Evolutionary conservation across 2,797 vertebrate species (phyloP).

Genomic region (Centroberyx gerrardi): DNA sequence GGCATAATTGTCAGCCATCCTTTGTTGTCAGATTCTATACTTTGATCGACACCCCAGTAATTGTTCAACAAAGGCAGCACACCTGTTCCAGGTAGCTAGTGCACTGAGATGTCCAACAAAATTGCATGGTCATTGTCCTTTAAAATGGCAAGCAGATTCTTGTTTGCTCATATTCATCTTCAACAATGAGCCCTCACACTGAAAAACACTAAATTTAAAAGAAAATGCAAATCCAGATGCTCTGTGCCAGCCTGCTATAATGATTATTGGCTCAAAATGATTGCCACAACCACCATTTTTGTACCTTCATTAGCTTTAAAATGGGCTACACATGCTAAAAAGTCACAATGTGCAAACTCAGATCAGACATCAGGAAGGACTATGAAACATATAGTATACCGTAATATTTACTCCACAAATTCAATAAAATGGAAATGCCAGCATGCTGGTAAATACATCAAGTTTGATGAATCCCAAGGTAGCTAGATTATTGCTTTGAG

Average conservation of each 20-base stretch:
- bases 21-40: constrained; percentile 1
- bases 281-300: no score
- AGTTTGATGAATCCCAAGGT: constrained; percentile 46
- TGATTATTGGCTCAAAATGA: no score
- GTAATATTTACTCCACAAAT: not conserved
- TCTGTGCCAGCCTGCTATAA: not conserved
- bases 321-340: not conserved
- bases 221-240: not conserved
- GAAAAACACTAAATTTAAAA: not conserved
- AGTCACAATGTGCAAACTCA: not conserved
- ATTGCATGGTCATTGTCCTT: not conserved
- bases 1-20: not conserved
- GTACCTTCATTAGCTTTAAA: not conserved
- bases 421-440: constrained; percentile 7
- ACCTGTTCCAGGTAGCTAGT: not conserved
- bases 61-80: not conserved
- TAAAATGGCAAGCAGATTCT: not conserved
- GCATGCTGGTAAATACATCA: not conserved
- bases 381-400: not conserved
- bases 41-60: not conserved
- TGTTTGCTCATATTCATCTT: not conserved
- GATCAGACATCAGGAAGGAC: not conserved
- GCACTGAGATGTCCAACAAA: not conserved
- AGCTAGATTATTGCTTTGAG: constrained; percentile 53
- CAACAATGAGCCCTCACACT: not conserved